Evolutionary conservation across 1,140 invertebrate species (phyloP), one percentile per base, ranked within the genome.

Genomic region (Atta texana): DNA sequence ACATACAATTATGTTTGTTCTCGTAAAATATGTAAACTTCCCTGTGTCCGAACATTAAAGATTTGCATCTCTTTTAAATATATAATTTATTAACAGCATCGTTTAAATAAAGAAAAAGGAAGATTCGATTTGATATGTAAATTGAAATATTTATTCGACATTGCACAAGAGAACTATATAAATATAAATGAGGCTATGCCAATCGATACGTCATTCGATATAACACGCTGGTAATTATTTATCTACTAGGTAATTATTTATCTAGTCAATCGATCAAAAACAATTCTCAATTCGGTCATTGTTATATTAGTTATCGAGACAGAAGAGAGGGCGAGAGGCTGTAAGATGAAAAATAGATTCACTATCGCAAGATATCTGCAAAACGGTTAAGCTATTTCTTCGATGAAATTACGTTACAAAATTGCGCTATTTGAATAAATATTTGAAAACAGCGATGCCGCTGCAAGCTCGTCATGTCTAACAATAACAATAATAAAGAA

Each of bases 221-320:
- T 16, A 84, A 63, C 18, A 49, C 24, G 39, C 39, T 24, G 57
- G 51, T 6, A 51, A 84, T 84, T 84, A 84, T 84, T 84, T 84
- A 84, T 84, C 18, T 44, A 16, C 69, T 24, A 24, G 57, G 51
- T 6, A 51, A 84, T 84, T 84, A 84, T 84, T 84, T 84, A 84
- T 84, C 14, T 44, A 51, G 39, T 21, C 39, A 72, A 8, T 84
- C 69, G 39, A 71, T 81, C 64, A 57, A 81, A 34, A 24, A 61
- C 39, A 74, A 82, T 74, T 74, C 53, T 72, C 53, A 53, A 59
- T 72, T 82, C 28, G 6, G 6, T 4, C n/a, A 6, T 1, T 2
- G 28, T 81, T 28, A 39, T 28, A 74, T 82, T 61, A 59, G n/a
- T n/a, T n/a, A n/a, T 49, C 12, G 16, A 3, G 10, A 3, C 2